A percentile compares a stretch with the other conserved stretches of the same genome.
These are phyloP conservation scores for Esox niger DNA, from an alignment of 2,113 vertebrate genomes.

Conservation along the genomic window DNA sequence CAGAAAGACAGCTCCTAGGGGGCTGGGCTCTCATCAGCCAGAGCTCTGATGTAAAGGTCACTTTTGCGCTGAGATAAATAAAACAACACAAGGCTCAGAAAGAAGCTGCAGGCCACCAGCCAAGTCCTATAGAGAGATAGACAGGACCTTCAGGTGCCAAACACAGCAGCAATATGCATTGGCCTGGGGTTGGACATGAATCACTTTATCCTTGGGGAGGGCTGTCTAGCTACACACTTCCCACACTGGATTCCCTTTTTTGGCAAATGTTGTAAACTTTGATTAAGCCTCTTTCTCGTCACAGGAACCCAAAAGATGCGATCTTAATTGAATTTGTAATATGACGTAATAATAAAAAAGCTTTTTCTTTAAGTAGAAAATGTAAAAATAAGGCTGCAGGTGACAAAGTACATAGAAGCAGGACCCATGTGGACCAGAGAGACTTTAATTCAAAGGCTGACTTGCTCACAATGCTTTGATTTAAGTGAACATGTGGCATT, in stretches of 20 bases:
- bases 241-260: background rate
- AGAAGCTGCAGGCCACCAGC: slow-evolving; percentile 49
- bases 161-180: background rate
- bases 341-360: too few species aligned
- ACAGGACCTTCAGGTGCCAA: background rate
- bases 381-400: too few species aligned
- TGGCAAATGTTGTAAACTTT: too few species aligned
- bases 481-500: too few species aligned
- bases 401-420: too few species aligned
- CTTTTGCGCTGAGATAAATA: slow-evolving; percentile 68
- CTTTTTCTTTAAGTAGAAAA: too few species aligned
- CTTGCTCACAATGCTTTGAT: too few species aligned
- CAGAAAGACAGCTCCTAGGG: slow-evolving; percentile 24
- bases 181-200: slow-evolving; percentile 11
- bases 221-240: background rate
- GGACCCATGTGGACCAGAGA: too few species aligned
- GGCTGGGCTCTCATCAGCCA: slow-evolving; percentile 42
- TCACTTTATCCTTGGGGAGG: slow-evolving; percentile 4
- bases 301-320: too few species aligned
- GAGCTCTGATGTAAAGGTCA: slow-evolving; percentile 63
- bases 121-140: slow-evolving; percentile 44
- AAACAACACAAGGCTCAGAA: slow-evolving; percentile 68
- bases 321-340: too few species aligned
- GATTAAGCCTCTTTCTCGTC: too few species aligned
- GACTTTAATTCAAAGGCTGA: too few species aligned